A percentile compares a stretch with the other conserved stretches of the same genome.
phyloP scores from a whole-genome alignment of 1,140 invertebrate species.

The Drosophila parabipectinata region DNA sequence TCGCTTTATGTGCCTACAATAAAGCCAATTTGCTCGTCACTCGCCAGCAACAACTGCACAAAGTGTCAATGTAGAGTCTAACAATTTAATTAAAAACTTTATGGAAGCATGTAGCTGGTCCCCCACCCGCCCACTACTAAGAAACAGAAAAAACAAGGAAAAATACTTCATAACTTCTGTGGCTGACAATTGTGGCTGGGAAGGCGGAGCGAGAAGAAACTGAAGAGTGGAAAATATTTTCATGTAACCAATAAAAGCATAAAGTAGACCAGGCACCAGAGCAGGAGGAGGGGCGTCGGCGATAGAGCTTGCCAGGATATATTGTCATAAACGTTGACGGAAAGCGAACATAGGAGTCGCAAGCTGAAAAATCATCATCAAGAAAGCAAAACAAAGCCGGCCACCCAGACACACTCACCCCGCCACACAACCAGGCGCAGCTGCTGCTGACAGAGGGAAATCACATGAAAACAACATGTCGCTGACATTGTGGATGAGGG shows the following conservation, averaged over 20 bases:
- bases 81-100: conserved; percentile 82
- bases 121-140: conserved; percentile 7
- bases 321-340: conserved; percentile 78
- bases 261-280: conserved; percentile 50
- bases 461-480: conserved; percentile 81
- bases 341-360: conserved; percentile 76
- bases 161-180: conserved; percentile 75
- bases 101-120: conserved; percentile 68
- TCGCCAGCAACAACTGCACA: conserved; percentile 31
- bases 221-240: conserved; percentile 60
- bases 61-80: conserved; percentile 71
- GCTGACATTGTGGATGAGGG: conserved; percentile 50
- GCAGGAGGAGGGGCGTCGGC: conserved; percentile 5
- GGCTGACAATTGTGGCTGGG: conserved; percentile 72
- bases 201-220: conserved; percentile 25
- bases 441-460: conserved; percentile 62
- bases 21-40: conserved; percentile 49
- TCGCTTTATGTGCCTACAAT: conserved; percentile 1
- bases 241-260: conserved; percentile 79
- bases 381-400: conserved; percentile 48
- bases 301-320: conserved; percentile 50
- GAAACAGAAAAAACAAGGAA: conserved; percentile 37
- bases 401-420: conserved; percentile 26
- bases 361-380: conserved; percentile 68
- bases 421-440: conserved; percentile 25